Evolutionary conservation across 2,888 invertebrate genomes (phyloP), one percentile per base, ranked within the genome.

Genomic region (Cataglyphis livida): DNA sequence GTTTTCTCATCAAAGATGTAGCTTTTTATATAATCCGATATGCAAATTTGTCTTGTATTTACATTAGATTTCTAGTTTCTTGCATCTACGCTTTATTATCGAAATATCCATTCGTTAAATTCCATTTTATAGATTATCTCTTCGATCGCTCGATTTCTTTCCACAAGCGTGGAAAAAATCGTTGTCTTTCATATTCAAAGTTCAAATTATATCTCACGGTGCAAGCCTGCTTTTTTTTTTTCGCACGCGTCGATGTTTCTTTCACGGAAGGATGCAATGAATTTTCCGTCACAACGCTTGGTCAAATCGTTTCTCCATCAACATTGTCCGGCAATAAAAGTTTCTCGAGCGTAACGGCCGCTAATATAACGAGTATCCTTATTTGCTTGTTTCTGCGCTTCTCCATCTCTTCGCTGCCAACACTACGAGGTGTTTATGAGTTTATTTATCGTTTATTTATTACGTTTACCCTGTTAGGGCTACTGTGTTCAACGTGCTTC

Each of bases 361-460:
- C 88, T 90, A 87, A 91, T 91, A 84, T 91, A 88, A 87, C 85
- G 89, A 85, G 87, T 83, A 87, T 92, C 89, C 89, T 90, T 90
- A 87, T 91, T 91, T 87, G 88, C 88, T 89, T 88, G 70, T 87
- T 84, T 84, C 85, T 81, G n/a, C 28, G n/a, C 81, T 57, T 54
- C n/a, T 54, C 74, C 57, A 38, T 3, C 32, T 48, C 64, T 35
- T 59, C 62, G 62, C 48, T 65, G 35, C 62, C 35, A 57, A 66
- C 28, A 68, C 76, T 59, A 83, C 82, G 84, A 90, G 85, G 85
- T 89, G 90, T 90, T 91, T 90, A 90, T 84, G 90, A 87, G 90
- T 88, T 89, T 87, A 87, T 90, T 91, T 87, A 88, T 90, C 87
- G 85, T 86, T 87, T 85, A 86, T 91, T 91, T 91, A 91, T 90